phyloP scores from a whole-genome alignment of 1,140 invertebrate genomes.

The Drosophila ohnishii region DNA sequence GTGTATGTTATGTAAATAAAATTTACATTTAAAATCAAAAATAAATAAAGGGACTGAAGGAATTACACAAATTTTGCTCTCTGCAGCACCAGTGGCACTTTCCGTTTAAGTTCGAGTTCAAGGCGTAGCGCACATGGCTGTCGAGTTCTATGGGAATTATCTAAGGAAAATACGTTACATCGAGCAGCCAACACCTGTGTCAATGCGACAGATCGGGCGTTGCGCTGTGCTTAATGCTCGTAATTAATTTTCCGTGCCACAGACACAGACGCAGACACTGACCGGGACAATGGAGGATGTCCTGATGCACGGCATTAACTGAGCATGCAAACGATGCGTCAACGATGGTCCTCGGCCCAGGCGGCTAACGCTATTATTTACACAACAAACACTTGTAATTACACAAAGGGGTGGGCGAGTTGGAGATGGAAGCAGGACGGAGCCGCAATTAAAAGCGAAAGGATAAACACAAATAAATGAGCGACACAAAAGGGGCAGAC shows the following conservation, averaged over 20 bases:
- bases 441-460: constrained; percentile 74
- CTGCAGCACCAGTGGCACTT: constrained; percentile 2
- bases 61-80: background rate
- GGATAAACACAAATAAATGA: constrained; percentile 74
- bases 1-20: background rate
- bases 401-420: constrained; percentile 30
- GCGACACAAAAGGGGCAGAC: constrained; percentile 66
- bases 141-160: constrained; percentile 53
- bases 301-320: constrained; percentile 57
- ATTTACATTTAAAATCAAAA: background rate
- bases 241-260: constrained; percentile 59
- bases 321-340: constrained; percentile 65
- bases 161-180: constrained; percentile 56
- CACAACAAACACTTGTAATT: constrained; percentile 72
- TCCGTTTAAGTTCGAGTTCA: constrained; percentile 25
- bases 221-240: constrained; percentile 49
- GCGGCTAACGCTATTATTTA: constrained; percentile 69
- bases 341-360: constrained; percentile 48
- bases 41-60: background rate
- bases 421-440: constrained; percentile 19
- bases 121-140: constrained; percentile 44
- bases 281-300: constrained; percentile 42
- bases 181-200: constrained; percentile 48
- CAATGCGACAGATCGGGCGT: constrained; percentile 34
- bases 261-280: constrained; percentile 23